phyloP scores from a whole-genome alignment of 2,797 vertebrate genomes.

The Molossus molossus region DNA sequence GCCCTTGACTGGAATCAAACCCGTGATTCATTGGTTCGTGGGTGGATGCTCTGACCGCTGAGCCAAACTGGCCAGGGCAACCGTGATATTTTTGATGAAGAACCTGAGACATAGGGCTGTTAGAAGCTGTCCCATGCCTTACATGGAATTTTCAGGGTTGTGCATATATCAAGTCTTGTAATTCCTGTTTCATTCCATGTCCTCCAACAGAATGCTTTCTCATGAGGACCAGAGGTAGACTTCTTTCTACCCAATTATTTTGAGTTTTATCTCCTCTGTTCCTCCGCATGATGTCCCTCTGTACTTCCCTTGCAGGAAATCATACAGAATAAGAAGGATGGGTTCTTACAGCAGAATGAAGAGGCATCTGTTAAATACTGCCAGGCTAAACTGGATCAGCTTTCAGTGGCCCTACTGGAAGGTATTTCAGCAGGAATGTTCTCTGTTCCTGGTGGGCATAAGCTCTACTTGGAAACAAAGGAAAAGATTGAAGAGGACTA shows the following conservation, averaged over 20 bases:
- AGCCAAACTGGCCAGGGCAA: no score
- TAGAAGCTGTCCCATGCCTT: neutral
- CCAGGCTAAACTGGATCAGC: neutral
- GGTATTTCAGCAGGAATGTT: conserved; percentile 10
- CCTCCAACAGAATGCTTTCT: neutral
- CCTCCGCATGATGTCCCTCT: neutral
- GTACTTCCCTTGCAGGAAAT: neutral
- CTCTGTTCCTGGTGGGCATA: conserved; percentile 43
- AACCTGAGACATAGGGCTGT: neutral
- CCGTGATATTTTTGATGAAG: neutral
- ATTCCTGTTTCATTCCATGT: neutral
- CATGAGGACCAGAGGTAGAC: neutral
- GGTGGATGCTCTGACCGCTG: no score
- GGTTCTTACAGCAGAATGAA: conserved; percentile 46
- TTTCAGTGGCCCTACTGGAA: neutral
- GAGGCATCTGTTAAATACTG: conserved; percentile 38
- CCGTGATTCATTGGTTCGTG: no score
- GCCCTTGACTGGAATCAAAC: no score
- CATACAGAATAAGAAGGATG: conserved; percentile 41
- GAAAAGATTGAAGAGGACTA: neutral
- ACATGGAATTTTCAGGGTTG: neutral
- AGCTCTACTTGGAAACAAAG: conserved; percentile 51
- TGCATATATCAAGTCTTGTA: neutral
- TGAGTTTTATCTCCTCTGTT: neutral
- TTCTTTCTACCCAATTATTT: neutral